Evolutionary conservation across 92 coral and sea anemone genomes (phyloP).

Genomic region (Pocillopora meandrina): DNA sequence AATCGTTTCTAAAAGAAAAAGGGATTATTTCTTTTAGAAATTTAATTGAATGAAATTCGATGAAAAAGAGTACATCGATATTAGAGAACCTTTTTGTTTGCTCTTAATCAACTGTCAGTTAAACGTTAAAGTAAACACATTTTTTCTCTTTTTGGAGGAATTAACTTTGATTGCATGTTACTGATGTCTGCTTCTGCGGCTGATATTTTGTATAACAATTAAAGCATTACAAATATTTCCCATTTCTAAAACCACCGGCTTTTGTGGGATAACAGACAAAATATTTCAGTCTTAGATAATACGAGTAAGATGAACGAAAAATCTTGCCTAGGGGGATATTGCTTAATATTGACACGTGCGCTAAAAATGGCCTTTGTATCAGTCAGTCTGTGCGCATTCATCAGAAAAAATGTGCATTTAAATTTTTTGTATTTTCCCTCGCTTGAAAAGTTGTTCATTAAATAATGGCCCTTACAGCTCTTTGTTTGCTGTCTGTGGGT

Average conservation of each 20-base stretch:
- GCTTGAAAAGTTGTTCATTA: too few relatives aligned
- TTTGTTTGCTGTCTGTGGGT: too few relatives aligned
- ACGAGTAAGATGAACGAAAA: background rate
- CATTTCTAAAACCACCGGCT: slow-evolving; percentile 8
- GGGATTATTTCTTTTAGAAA: slow-evolving; percentile 13
- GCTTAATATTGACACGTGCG: background rate
- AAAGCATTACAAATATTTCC: slow-evolving; percentile 18
- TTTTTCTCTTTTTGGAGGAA: slow-evolving; percentile 7
- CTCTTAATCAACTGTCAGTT: slow-evolving; percentile 18
- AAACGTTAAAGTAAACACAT: slow-evolving; percentile 7
- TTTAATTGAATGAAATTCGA: slow-evolving; percentile 5
- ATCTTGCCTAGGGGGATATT: background rate
- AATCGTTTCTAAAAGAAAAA: background rate
- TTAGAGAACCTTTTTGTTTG: slow-evolving; percentile 14
- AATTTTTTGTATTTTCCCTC: too few relatives aligned
- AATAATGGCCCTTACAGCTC: too few relatives aligned
- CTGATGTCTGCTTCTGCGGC: background rate
- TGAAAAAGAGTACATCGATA: background rate
- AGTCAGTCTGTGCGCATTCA: too few relatives aligned
- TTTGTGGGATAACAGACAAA: slow-evolving; percentile 14
- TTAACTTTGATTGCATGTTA: slow-evolving; percentile 3
- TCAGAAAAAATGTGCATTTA: too few relatives aligned
- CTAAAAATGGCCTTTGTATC: too few relatives aligned
- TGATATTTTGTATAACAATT: slow-evolving; percentile 30
- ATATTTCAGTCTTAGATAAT: background rate